Percentiles rank a stretch among this genome's conserved stretches.
These are phyloP conservation scores for Aramus guarauna DNA, from an alignment of 2,113 vertebrate genomes.

Conservation along the genomic window DNA sequence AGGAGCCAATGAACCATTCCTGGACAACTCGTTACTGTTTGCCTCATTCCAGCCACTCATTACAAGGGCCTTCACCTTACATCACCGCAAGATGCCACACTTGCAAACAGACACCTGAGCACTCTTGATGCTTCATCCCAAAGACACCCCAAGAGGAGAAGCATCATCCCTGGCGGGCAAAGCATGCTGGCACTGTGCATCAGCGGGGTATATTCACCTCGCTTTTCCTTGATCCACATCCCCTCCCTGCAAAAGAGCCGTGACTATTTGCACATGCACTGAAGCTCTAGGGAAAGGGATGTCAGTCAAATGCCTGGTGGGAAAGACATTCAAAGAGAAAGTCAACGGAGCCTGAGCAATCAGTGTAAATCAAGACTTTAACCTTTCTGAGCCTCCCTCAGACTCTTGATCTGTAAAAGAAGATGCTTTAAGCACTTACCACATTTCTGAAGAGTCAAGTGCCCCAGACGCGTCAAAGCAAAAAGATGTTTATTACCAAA, in stretches of 20 bases:
- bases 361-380: slow-evolving; percentile 26
- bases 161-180: neutral
- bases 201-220: neutral
- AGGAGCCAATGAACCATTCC: neutral
- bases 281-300: neutral
- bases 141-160: neutral
- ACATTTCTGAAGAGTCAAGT: neutral
- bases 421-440: neutral
- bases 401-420: neutral
- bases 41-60: neutral
- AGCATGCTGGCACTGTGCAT: neutral
- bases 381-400: neutral
- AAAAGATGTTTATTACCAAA: neutral
- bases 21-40: neutral
- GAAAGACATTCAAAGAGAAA: slow-evolving; percentile 8
- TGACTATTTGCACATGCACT: neutral
- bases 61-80: neutral
- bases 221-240: neutral
- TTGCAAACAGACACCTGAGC: neutral
- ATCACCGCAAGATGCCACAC: neutral
- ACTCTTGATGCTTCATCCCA: neutral
- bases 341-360: slow-evolving; percentile 6
- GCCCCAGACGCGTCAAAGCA: neutral
- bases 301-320: neutral
- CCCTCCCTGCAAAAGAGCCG: neutral